These are phyloP conservation scores for Coreius guichenoti DNA, from an alignment of 2,797 vertebrate genomes.

Conservation along the genomic window DNA sequence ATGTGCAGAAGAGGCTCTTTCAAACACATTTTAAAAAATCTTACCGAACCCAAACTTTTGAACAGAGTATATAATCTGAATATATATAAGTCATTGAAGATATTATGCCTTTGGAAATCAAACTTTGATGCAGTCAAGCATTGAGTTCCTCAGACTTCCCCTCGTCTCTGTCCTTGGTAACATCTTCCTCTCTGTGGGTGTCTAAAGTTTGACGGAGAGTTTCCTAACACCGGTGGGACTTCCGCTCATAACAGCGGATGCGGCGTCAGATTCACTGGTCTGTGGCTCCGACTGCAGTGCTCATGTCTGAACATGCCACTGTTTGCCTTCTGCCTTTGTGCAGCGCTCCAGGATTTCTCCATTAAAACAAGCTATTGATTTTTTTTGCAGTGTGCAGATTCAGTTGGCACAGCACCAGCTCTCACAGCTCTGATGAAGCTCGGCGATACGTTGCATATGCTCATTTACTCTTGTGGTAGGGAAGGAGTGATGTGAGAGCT, in stretches of 20 bases:
- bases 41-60: background rate
- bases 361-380: constrained; percentile 58
- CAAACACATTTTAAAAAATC: too few species aligned
- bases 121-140: background rate
- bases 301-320: constrained; percentile 3
- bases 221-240: background rate
- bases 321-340: constrained; percentile 44
- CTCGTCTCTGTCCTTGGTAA: background rate
- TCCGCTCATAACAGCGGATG: constrained; percentile 7
- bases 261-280: constrained; percentile 14
- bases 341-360: constrained; percentile 46
- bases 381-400: constrained; percentile 34
- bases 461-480: constrained; percentile 10
- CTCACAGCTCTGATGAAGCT: constrained; percentile 26
- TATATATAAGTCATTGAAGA: background rate
- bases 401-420: constrained; percentile 46
- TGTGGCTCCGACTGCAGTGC: background rate
- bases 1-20: too few species aligned
- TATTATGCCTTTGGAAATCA: background rate
- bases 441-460: background rate
- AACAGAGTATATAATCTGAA: background rate
- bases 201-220: constrained; percentile 33
- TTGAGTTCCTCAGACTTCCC: background rate
- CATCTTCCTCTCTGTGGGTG: constrained; percentile 14
- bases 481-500: background rate